These are phyloP conservation scores for Acanthis flammea DNA, from an alignment of 2,797 vertebrate genomes.

Conservation along the genomic window DNA sequence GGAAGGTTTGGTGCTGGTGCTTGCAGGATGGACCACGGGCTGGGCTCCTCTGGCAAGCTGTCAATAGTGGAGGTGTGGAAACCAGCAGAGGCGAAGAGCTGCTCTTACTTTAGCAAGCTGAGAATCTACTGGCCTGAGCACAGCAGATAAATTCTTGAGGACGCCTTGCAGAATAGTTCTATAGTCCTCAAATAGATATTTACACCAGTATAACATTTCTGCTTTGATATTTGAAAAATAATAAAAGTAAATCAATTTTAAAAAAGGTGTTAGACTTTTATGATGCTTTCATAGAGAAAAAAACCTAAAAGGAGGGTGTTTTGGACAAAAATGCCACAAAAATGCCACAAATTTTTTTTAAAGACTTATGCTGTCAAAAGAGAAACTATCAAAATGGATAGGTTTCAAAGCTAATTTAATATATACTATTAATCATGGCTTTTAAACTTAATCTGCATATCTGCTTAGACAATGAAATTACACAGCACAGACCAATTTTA, in stretches of 20 bases:
- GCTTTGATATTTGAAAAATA: background rate
- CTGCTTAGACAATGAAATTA: background rate
- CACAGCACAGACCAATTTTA: background rate
- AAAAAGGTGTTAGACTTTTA: background rate
- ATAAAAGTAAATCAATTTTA: background rate
- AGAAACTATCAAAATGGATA: background rate
- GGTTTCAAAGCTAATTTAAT: background rate
- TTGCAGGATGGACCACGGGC: background rate
- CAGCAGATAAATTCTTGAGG: background rate
- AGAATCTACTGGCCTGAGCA: background rate
- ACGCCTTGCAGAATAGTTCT: background rate
- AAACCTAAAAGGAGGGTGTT: fast-evolving
- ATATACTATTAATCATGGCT: background rate
- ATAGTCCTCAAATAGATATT: background rate
- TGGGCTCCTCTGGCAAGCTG: background rate
- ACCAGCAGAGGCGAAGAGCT: background rate
- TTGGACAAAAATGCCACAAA: background rate
- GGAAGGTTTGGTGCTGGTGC: background rate
- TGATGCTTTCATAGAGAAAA: background rate
- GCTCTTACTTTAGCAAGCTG: background rate
- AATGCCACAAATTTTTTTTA: background rate
- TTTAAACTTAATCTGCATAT: background rate
- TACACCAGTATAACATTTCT: background rate
- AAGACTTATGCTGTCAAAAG: background rate
- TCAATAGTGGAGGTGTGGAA: background rate